Base-by-base conservation (phyloP, 2,888 invertebrate genomes). In the Clusia tigrina region DNA sequence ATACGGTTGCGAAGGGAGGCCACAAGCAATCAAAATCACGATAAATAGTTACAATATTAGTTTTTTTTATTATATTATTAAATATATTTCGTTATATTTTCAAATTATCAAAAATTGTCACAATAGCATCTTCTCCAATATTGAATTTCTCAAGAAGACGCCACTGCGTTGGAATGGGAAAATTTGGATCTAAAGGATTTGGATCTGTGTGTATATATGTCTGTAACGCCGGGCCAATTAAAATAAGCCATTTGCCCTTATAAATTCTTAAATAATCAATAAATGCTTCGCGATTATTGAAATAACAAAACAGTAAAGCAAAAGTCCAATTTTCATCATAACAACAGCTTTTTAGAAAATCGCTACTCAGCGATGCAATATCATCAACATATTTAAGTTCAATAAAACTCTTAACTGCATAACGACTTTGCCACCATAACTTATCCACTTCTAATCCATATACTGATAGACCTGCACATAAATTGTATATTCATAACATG, bases 281-380 rank as follows among this genome's bases (percentile, higher is more conserved):
- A 80, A 93, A 94, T 22, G 91, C 91, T 1, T 76, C 70, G 6
- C 88, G 86, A 74, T 91, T 88, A 75, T 93, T 94, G 73, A 94
- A 94, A 74, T 94, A 94, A 76, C 93, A 94, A 79, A 94, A 94
- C 54, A 94, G 76, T 58, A 93, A 74, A 0, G 91, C 90, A 62
- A 77, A 78, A 26, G 74, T 32, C 67, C 77, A 75, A 55, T 69
- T 60, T n/a, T 61, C 10, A 2, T 67, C 65, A 0, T 58, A 61
- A 26, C 87, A 87, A 48, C 86, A 81, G 15, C 81, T 70, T 26
- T 83, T 78, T 1, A 89, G 81, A 58, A 86, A 76, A 37, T 75
- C 65, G 3, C n/a, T 5, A 9, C 77, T 74, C 2, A 60, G 22
- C 23, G 64, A 15, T 1, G 32, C 15, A 22, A 58, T 72, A 5